A percentile compares a stretch with the other conserved stretches of the same genome.
Conservation (phyloP, 2,888 invertebrate genomes). For the Phytoseiulus persimilis region DNA sequence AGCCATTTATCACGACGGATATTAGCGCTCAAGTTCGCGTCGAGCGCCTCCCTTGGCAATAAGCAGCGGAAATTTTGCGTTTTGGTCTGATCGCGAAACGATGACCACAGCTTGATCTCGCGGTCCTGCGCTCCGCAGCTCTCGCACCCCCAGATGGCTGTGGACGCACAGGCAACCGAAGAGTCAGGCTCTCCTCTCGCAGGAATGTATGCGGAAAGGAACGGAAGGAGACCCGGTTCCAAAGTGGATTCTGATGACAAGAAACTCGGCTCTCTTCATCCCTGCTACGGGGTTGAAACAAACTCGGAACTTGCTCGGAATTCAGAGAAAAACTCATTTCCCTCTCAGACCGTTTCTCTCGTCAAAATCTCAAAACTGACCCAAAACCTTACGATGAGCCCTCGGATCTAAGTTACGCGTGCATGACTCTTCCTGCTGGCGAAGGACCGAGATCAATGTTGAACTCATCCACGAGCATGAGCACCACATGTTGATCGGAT, state of each 20-base stretch:
- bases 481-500: no score
- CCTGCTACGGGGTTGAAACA: no score
- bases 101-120: not conserved
- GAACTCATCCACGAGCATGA: no score
- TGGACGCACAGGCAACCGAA: not conserved
- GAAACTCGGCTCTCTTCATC: not conserved
- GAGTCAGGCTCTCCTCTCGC: not conserved
- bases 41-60: not conserved
- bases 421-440: no score
- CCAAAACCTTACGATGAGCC: no score
- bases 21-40: not conserved
- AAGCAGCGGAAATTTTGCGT: not conserved
- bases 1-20: not conserved
- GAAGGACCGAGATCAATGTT: no score
- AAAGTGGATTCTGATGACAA: not conserved
- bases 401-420: no score
- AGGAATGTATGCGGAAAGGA: not conserved
- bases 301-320: no score
- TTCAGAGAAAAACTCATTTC: no score
- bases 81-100: not conserved
- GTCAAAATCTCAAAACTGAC: no score
- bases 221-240: not conserved
- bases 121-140: not conserved
- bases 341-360: no score
- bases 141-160: not conserved